Base-by-base conservation (phyloP, 2,888 invertebrate genomes). In the Ariolimax columbianus region DNA sequence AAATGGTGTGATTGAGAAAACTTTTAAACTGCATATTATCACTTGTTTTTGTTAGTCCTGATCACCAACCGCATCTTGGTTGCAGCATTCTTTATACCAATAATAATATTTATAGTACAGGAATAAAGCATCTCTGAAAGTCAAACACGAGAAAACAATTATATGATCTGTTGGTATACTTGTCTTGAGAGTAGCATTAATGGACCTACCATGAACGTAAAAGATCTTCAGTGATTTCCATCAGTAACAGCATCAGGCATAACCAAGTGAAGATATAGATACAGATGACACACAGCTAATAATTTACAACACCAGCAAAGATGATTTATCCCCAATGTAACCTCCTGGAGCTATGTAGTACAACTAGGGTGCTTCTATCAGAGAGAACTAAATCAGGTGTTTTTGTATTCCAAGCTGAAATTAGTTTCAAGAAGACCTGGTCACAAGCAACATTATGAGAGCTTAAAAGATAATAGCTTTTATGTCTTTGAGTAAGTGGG, bases 51-150 rank as follows among this genome's bases (percentile, higher is more conserved):
- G 85, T 85, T 82, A 85, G 77, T 85, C 68, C 77, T 77, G 77
- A 77, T 81, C 80, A 82, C 85, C 85, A 85, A 82, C 85, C 81
- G 47, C 77, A 82, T 82, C 59, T 84, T 63, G 78, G 78, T 83
- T 83, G 78, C 83, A 83, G 83, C 55, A 78, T 78, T 38, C 70
- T 63, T 70, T 43, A 73, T 75, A 82, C 40, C 75, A 83, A 38
- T 77, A 66, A 83, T 83, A 47, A 83, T 63, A 68, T 51, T 23
- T 38, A 70, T 73, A 14, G 59, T 81, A 81, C 75, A 70, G 85
- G 85, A 85, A 85, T 81, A 85, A 85, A 85, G 77, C 85, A 85
- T 85, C 77, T 85, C 77, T 85, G 85, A 66, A 81, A 77, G 85
- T 66, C 38, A 70, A 70, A 85, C 70, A 77, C 55, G 43, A 77